These are phyloP conservation scores for Temnopleurus reevesii DNA, from an alignment of 53 echinoderm and acorn worm genomes.

Conservation along the genomic window DNA sequence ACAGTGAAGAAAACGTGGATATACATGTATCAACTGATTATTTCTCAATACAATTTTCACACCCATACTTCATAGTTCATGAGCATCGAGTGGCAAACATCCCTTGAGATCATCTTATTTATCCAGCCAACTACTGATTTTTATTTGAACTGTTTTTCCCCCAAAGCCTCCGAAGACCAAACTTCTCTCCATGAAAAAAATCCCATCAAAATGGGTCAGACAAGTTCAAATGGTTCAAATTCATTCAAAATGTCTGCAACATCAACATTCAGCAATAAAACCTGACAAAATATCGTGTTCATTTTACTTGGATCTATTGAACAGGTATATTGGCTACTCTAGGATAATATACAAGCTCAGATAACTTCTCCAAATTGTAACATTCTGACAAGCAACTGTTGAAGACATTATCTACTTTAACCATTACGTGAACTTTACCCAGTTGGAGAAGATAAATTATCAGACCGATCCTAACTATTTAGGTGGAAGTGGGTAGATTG, in stretches of 20 bases:
- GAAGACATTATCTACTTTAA: too few species aligned
- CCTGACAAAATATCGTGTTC: background rate
- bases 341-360: too few species aligned
- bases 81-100: background rate
- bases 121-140: slow-evolving; percentile 13
- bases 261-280: slow-evolving; percentile 11
- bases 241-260: slow-evolving; percentile 7
- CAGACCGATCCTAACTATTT: background rate
- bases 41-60: background rate
- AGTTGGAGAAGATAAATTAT: background rate
- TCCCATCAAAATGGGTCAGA: slow-evolving; percentile 16
- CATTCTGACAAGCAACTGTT: too few species aligned
- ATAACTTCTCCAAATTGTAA: too few species aligned
- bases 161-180: background rate
- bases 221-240: slow-evolving; percentile 33
- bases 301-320: background rate
- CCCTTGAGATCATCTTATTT: slow-evolving; percentile 16
- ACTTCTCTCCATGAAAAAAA: background rate
- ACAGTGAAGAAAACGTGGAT: too few species aligned
- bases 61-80: slow-evolving; percentile 6
- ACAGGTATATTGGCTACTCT: too few species aligned
- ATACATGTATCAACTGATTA: too few species aligned
- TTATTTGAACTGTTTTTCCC: background rate
- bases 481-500: slow-evolving; percentile 23
- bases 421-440: background rate